phyloP scores from a whole-genome alignment of 2,797 vertebrate genomes.

The Oryzias dopingdopingensis region DNA sequence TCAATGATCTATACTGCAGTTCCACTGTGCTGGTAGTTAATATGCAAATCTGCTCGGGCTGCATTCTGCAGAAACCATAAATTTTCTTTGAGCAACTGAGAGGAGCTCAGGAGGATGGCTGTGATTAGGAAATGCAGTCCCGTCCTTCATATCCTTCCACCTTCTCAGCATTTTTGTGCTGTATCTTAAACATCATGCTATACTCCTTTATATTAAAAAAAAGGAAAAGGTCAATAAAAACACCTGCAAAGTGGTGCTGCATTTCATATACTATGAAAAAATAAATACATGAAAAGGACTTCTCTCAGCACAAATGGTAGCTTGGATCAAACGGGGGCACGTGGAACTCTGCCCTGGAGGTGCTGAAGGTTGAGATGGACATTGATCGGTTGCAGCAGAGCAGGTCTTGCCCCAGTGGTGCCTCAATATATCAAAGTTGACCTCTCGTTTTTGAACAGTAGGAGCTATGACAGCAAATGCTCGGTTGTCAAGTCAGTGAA shows the following conservation, averaged over 20 bases:
- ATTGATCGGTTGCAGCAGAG: constrained; percentile 57
- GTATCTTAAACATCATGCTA: constrained; percentile 50
- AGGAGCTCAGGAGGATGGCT: constrained; percentile 31
- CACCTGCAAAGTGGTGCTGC: constrained; percentile 32
- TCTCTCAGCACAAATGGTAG: constrained; percentile 11
- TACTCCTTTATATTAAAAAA: constrained; percentile 34
- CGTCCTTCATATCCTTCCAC: constrained; percentile 45
- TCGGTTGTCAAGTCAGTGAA: constrained; percentile 26
- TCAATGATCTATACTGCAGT: constrained; percentile 39
- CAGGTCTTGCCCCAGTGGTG: constrained; percentile 40
- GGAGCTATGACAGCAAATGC: constrained; percentile 41
- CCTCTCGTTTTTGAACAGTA: constrained; percentile 40
- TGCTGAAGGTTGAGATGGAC: constrained; percentile 56
- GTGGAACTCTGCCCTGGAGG: constrained; percentile 28
- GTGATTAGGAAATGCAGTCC: constrained; percentile 26
- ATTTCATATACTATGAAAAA: constrained; percentile 22
- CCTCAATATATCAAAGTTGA: constrained; percentile 51
- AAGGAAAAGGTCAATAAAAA: constrained; percentile 59
- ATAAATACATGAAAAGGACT: constrained; percentile 11
- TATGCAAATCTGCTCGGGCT: constrained; percentile 64
- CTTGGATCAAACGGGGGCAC: constrained; percentile 8
- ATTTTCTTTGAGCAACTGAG: constrained; percentile 47
- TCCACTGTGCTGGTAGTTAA: constrained; percentile 44
- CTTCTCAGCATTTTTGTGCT: constrained; percentile 65
- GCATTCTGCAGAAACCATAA: constrained; percentile 60